phyloP scores from a whole-genome alignment of 92 coral and sea anemone species.

The Phymanthus crucifer region DNA sequence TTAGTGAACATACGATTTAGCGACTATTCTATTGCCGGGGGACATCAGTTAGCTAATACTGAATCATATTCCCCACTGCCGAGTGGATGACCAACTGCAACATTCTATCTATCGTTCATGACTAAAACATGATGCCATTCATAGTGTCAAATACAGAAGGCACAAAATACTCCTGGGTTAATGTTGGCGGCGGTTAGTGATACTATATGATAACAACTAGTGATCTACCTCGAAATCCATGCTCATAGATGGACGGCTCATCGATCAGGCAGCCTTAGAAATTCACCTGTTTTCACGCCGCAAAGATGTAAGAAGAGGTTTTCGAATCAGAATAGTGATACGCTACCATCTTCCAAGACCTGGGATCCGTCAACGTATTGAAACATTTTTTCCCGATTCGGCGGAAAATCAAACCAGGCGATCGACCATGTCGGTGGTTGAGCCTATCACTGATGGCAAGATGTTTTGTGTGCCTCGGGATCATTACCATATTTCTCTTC shows the following conservation, averaged over 20 bases:
- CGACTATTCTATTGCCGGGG: no score
- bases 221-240: constrained; percentile 12
- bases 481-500: constrained; percentile 28
- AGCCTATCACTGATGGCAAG: background rate
- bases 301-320: background rate
- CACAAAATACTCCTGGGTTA: background rate
- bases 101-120: background rate
- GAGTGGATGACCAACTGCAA: background rate
- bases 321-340: background rate
- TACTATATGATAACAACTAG: background rate
- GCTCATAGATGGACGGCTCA: constrained; percentile 1
- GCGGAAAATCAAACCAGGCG: background rate
- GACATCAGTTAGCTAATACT: no score
- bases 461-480: background rate
- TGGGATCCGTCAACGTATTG: background rate
- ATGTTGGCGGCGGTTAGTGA: background rate
- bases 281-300: background rate
- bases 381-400: background rate
- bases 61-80: no score
- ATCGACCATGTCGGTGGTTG: background rate
- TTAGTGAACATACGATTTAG: no score
- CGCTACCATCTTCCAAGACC: background rate
- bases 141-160: background rate
- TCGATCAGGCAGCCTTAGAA: constrained; percentile 1
- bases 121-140: background rate